Evolutionary conservation across 1,140 invertebrate species (phyloP).

Genomic region (Wiebesia pumilae): DNA sequence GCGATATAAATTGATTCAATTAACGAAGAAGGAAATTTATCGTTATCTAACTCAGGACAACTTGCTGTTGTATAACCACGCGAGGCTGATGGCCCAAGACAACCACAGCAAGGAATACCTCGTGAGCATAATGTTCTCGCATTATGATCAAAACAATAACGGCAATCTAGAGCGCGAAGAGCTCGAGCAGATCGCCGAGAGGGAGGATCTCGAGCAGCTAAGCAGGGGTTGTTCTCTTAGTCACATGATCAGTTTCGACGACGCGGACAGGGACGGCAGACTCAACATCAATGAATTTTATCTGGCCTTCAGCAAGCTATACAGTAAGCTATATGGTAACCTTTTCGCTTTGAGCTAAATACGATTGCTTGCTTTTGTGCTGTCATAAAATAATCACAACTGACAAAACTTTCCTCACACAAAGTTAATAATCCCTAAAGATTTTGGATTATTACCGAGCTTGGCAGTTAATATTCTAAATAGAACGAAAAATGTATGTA

Average conservation of each 20-base stretch:
- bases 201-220: slow-evolving; percentile 80
- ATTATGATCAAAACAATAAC: slow-evolving; percentile 85
- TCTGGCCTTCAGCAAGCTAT: slow-evolving; percentile 85
- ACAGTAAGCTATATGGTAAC: slow-evolving; percentile 75
- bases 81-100: slow-evolving; percentile 79
- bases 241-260: slow-evolving; percentile 84
- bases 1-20: too few species aligned
- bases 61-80: slow-evolving; percentile 83
- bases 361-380: background rate
- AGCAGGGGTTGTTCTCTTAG: slow-evolving; percentile 81
- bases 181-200: slow-evolving; percentile 79
- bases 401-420: too few species aligned
- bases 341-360: background rate
- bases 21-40: background rate
- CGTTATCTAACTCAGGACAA: slow-evolving; percentile 77
- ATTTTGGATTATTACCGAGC: too few species aligned
- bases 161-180: slow-evolving; percentile 82
- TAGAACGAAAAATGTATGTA: too few species aligned
- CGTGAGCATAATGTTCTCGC: slow-evolving; percentile 86
- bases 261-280: slow-evolving; percentile 80
- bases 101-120: slow-evolving; percentile 83
- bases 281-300: slow-evolving; percentile 86
- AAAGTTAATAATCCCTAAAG: too few species aligned
- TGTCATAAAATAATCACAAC: background rate
- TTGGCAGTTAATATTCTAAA: too few species aligned